Evolutionary conservation across 2,797 vertebrate genomes (phyloP), one percentile per base, ranked within the genome.

Genomic region (Tenualosa ilisha): DNA sequence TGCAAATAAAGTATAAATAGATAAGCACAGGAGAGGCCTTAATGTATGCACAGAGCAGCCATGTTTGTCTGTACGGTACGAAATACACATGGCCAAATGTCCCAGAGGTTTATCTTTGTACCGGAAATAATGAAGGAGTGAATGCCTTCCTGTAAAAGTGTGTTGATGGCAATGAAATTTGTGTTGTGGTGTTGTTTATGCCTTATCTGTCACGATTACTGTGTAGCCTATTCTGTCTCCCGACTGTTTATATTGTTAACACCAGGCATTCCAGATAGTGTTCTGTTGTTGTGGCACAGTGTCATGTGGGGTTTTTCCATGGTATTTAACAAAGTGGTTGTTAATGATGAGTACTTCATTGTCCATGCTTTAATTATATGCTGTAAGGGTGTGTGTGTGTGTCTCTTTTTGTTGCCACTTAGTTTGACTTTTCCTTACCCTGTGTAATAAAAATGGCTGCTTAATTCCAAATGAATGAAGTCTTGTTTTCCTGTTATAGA

Each of bases 51-150:
- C 8, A 15, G 7, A 43, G 72, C 40, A 22, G 40, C 72, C 72
- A 79, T 43, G 40, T 20, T 17, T 20, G 37, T 79, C 17, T 46
- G 17, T 46, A 22, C 15, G 40, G 72, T 8, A 22, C 72, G 24
- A 8, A 17, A 63, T 88, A 86, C 89, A 83, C 86, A 84, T 90
- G 86, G 83, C 54, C 88, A 88, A 89, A 90, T 46, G 72, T 6
- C 37, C 17, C 6, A 22, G 26, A 79, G 72, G 6, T 43, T 43
- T 75, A 31, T 75, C 31, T 75, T 43, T 40, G 13, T 6, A 17
- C 15, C 68, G 40, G 68, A 75, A 40, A 31, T 72, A 37, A 17
- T 75, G 37, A 22, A 75, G 15, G 61, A 75, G 15, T 75, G 68
- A 20, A 75, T 40, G 7, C 31, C 68, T 15, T 40, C 40, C 6